These are phyloP conservation scores for Amphipyra tragopoginis DNA, from an alignment of 2,888 invertebrate genomes.

Conservation along the genomic window DNA sequence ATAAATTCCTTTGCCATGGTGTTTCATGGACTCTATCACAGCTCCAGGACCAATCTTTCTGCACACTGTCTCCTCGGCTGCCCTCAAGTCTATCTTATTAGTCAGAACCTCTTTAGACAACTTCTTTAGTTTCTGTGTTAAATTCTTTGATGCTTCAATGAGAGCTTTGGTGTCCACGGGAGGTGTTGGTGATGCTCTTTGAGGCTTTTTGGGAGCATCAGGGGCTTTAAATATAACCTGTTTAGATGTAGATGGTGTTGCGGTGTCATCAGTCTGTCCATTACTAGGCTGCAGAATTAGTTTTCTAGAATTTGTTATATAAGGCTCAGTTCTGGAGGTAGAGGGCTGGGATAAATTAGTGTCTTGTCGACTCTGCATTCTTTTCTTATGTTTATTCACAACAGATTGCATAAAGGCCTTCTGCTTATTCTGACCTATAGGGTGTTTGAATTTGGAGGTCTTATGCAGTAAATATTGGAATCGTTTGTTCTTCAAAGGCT, in stretches of 20 bases:
- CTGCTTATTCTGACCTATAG: conserved; percentile 86
- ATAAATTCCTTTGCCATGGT: conserved; percentile 98
- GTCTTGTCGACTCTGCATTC: conserved; percentile 81
- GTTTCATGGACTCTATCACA: conserved; percentile 97
- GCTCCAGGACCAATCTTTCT: conserved; percentile 91
- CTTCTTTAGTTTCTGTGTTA: conserved; percentile 97
- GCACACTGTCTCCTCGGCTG: conserved; percentile 86
- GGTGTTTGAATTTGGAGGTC: conserved; percentile 87
- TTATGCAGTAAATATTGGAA: conserved; percentile 88
- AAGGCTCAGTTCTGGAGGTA: conserved; percentile 82
- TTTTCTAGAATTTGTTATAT: conserved; percentile 79
- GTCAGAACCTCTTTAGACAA: conserved; percentile 97
- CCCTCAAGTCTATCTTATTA: conserved; percentile 89
- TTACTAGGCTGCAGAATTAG: conserved; percentile 76
- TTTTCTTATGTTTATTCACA: conserved; percentile 87
- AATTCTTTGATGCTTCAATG: conserved; percentile 96
- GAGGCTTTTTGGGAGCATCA: conserved; percentile 80
- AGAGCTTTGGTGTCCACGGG: conserved; percentile 93
- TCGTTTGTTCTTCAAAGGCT: conserved; percentile 86
- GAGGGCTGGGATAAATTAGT: conserved; percentile 79
- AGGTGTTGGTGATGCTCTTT: conserved; percentile 76
- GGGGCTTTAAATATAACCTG: conserved; percentile 77
- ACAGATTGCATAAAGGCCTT: conserved; percentile 88
- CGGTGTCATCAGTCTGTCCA: conserved; percentile 75
- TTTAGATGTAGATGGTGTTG: conserved; percentile 82